These are phyloP conservation scores for Harpagoxenus sublaevis DNA, from an alignment of 2,888 invertebrate species.

Conservation along the genomic window DNA sequence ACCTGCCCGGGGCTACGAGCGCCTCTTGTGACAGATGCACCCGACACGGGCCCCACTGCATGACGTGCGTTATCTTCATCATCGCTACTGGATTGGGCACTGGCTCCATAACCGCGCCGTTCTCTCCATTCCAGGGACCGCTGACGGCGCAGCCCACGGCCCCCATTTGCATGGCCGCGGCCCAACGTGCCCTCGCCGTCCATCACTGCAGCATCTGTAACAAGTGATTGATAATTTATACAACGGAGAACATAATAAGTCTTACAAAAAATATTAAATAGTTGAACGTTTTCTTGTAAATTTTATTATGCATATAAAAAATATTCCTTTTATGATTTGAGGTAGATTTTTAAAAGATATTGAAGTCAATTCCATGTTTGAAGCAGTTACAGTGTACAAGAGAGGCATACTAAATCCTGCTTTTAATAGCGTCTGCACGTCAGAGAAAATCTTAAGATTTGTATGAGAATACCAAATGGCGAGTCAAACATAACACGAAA, in stretches of 20 bases:
- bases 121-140: slow-evolving; percentile 88
- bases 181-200: slow-evolving; percentile 82
- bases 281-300: not conserved
- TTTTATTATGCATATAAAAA: not conserved
- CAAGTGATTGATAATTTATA: slow-evolving; percentile 18
- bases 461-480: not conserved
- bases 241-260: not conserved
- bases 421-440: not conserved
- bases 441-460: slow-evolving; percentile 19
- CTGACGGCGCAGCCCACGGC: slow-evolving; percentile 86
- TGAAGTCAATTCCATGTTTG: not conserved
- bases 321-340: not conserved
- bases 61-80: slow-evolving; percentile 81
- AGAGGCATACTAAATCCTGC: not conserved
- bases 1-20: slow-evolving; percentile 81
- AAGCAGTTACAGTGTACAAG: not conserved
- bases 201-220: slow-evolving; percentile 82
- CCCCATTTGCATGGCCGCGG: slow-evolving; percentile 83
- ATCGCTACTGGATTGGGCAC: slow-evolving; percentile 84
- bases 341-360: not conserved
- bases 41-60: slow-evolving; percentile 76
- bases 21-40: slow-evolving; percentile 74
- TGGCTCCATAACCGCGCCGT: slow-evolving; percentile 88
- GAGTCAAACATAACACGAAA: slow-evolving; percentile 24
- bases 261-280: not conserved